A percentile compares a stretch with the other conserved stretches of the same genome.
Evolutionary conservation across 2,113 vertebrate species (phyloP).

Genomic region (Mus pahari): DNA sequence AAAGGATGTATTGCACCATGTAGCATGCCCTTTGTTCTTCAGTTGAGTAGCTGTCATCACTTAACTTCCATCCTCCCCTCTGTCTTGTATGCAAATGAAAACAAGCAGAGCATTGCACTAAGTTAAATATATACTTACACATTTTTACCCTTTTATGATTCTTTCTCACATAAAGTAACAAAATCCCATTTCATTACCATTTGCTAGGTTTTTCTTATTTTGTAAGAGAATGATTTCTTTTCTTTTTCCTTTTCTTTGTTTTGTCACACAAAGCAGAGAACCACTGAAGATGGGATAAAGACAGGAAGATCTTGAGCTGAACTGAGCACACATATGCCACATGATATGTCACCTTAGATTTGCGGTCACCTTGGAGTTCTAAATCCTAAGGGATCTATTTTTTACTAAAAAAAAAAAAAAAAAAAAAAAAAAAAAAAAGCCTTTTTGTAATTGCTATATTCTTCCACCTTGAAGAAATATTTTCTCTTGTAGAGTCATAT

Average conservation of each 20-base stretch:
- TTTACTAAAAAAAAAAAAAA: neutral
- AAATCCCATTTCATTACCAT: neutral
- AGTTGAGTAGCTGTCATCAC: constrained; percentile 19
- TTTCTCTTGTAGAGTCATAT: neutral
- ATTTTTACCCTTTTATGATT: neutral
- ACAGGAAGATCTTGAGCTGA: neutral
- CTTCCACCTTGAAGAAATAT: neutral
- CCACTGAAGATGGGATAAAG: neutral
- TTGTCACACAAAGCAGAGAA: neutral
- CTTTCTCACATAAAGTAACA: constrained; percentile 3
- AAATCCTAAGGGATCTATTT: neutral
- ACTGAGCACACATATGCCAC: neutral
- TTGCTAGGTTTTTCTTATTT: neutral
- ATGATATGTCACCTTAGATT: neutral
- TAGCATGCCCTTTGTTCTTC: constrained; percentile 31
- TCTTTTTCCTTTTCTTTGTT: neutral
- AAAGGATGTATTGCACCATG: neutral
- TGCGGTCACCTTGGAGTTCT: neutral
- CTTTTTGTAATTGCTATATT: too few species aligned
- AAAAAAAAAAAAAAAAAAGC: too few species aligned
- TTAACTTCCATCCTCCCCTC: neutral
- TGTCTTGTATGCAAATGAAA: constrained; percentile 2
- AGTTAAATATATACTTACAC: neutral
- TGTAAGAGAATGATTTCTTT: neutral
- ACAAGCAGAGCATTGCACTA: neutral